Conservation (phyloP, 1,140 invertebrate species). For the Calephelis nemesis region DNA sequence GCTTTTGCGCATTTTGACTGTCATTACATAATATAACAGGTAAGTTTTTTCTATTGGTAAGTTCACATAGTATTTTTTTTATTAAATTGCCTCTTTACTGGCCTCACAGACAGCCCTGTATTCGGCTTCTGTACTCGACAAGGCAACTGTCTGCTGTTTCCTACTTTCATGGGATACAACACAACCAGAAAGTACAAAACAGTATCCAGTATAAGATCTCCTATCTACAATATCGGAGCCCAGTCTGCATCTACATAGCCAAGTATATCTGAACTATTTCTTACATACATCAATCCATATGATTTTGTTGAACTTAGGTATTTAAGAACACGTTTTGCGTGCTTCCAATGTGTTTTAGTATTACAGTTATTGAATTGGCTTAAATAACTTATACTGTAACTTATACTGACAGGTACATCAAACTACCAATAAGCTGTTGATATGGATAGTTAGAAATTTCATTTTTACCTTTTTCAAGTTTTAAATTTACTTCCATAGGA, state of each 20-base stretch:
- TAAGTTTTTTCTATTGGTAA: conserved; percentile 1
- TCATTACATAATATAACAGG: conserved; percentile 3
- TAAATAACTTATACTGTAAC: background rate
- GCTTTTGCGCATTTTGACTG: background rate
- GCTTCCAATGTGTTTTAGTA: background rate
- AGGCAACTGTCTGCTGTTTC: background rate
- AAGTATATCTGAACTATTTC: conserved; percentile 6
- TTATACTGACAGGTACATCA: background rate
- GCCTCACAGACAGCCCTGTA: conserved; percentile 1
- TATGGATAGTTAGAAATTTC: background rate
- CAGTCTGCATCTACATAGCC: background rate
- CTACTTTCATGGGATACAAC: background rate
- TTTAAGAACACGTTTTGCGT: conserved; percentile 2
- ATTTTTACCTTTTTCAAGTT: conserved; percentile 3
- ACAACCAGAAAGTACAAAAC: conserved; percentile 2
- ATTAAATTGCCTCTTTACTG: conserved; percentile 1
- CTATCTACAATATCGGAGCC: conserved; percentile 3
- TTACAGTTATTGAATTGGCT: conserved; percentile 3
- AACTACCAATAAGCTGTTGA: conserved; percentile 2
- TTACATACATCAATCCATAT: conserved; percentile 5
- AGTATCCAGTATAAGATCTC: conserved; percentile 2
- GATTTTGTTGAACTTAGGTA: conserved; percentile 3
- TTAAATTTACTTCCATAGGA: conserved; percentile 1
- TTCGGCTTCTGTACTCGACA: conserved; percentile 3
- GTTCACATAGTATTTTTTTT: background rate